Evolutionary conservation across 2,113 vertebrate genomes (phyloP), one percentile per base, ranked within the genome.

Genomic region (Carollia perspicillata): DNA sequence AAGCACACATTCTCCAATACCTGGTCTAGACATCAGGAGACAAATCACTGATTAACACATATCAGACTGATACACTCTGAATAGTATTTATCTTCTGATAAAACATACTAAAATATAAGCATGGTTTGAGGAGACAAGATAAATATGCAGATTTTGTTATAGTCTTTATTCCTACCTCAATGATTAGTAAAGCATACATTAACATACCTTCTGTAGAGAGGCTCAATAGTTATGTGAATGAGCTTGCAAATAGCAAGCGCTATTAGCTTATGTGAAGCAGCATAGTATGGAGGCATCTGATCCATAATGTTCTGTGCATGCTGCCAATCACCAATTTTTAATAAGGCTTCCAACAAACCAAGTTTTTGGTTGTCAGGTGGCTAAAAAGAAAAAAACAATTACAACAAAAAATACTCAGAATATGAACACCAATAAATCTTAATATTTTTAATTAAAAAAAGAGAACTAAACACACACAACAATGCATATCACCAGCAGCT

Each of bases 301-400:
- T 99, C 99, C 99, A 99, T 99, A 97, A 99, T 99, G 93, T 98
- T 99, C 94, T 99, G 99, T 26, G 99, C 99, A 17, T 99, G 99
- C 77, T 99, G 99, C 99, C 99, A 99, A 97, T 99, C 99, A 72
- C 99, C 99, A 28, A 99, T 99, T 97, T 99, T 99, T 90, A 99
- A 98, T 71, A 99, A 98, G 0, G 99, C 99, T 98, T 99, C 99
- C 97, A 99, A 97, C 94, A 99, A 98, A 74, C 99, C 99, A 84
- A 99, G 99, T 94, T 99, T 99, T 96, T 99, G 99, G 98, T 99
- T 99, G 97, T 99, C 99, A 93, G 99, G 99, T 97, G 99, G 99
- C 99, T 99, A 98, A 79, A 98, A 97, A 92, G 53, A 47, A 97
- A 92, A 47, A 47, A 96, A 95, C 5, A 97, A 86, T 86, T 22